Evolutionary conservation across 2,113 vertebrate species (phyloP).

Genomic region (Calidris pygmaea): DNA sequence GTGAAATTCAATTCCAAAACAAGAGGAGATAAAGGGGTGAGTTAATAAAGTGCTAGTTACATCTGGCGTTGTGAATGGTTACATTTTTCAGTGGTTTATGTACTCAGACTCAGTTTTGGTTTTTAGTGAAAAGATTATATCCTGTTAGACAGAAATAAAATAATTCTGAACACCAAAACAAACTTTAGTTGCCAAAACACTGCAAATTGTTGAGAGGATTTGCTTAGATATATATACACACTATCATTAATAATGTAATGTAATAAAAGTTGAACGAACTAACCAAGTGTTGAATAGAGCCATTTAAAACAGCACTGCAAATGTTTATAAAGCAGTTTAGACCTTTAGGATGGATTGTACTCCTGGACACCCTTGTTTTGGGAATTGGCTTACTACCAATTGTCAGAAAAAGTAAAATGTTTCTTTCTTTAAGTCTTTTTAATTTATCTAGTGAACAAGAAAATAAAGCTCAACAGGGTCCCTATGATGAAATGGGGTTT

Average conservation of each 20-base stretch:
- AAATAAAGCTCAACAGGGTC: background rate
- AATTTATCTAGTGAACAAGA: background rate
- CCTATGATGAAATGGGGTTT: background rate
- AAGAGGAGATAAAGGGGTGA: constrained; percentile 94
- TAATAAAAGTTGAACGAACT: background rate
- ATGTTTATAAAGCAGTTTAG: background rate
- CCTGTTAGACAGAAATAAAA: background rate
- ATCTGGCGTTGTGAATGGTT: background rate
- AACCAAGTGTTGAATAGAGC: background rate
- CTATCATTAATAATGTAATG: background rate
- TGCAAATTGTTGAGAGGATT: background rate
- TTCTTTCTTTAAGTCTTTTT: background rate
- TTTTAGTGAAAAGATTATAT: background rate
- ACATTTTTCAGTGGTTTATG: background rate
- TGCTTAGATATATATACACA: background rate
- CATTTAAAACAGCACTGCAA: background rate
- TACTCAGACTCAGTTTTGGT: background rate
- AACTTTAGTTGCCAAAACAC: background rate
- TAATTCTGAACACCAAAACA: background rate
- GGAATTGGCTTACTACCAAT: background rate
- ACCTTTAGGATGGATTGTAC: background rate
- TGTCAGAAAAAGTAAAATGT: background rate
- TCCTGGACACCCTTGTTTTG: background rate
- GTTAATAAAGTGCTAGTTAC: constrained; percentile 67
- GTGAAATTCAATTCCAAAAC: constrained; percentile 98